Conservation (phyloP, 2,797 vertebrate genomes). For the Echeneis naucrates region DNA sequence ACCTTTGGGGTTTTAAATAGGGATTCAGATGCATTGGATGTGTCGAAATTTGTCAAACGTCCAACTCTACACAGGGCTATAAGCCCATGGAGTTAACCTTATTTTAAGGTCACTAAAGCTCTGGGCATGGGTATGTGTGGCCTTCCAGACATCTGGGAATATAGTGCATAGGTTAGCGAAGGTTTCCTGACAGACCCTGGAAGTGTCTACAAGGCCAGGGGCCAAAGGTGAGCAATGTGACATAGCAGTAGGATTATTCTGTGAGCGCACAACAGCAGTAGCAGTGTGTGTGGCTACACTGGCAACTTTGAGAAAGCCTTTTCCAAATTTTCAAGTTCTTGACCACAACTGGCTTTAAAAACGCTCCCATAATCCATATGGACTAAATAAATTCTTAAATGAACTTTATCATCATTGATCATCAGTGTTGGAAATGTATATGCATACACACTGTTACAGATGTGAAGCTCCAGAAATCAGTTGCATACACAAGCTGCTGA, state of each 20-base stretch:
- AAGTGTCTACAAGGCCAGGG: slow-evolving; percentile 43
- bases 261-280: slow-evolving; percentile 35
- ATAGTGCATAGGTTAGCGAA: slow-evolving; percentile 35
- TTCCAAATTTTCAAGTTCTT: slow-evolving; percentile 60
- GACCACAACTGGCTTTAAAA: slow-evolving; percentile 65
- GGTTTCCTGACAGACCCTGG: slow-evolving; percentile 42
- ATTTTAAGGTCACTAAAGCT: slow-evolving; percentile 42
- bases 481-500: slow-evolving; percentile 66
- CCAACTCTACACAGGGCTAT: slow-evolving; percentile 7
- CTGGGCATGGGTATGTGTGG: slow-evolving; percentile 40
- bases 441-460: slow-evolving; percentile 42
- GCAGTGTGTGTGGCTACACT: slow-evolving; percentile 47
- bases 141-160: slow-evolving; percentile 45
- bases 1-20: slow-evolving; percentile 47
- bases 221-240: slow-evolving; percentile 60
- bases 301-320: slow-evolving; percentile 56
- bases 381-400: slow-evolving; percentile 57
- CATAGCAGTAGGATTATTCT: slow-evolving; percentile 38
- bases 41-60: slow-evolving; percentile 39
- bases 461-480: slow-evolving; percentile 49
- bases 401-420: slow-evolving; percentile 17
- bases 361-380: slow-evolving; percentile 62
- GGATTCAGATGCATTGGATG: slow-evolving; percentile 39
- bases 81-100: slow-evolving; percentile 39
- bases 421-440: slow-evolving; percentile 46